These are phyloP conservation scores for Hyposmocoma kahamanoa DNA, from an alignment of 1,140 invertebrate genomes.

Conservation along the genomic window DNA sequence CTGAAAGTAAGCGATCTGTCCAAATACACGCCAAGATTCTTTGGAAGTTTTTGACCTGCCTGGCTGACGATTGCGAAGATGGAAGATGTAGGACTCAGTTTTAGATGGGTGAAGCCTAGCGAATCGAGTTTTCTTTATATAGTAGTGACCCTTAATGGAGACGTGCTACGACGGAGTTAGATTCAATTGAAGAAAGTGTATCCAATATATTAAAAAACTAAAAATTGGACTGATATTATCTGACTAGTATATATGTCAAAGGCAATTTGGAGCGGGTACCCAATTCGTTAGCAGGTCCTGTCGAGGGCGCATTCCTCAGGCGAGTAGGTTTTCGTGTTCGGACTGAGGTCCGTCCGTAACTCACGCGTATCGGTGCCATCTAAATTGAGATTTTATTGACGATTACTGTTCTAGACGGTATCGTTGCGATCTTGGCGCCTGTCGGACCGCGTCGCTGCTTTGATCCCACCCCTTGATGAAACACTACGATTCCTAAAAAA, in stretches of 20 bases:
- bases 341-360: constrained; percentile 62
- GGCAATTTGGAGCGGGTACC: constrained; percentile 51
- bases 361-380: constrained; percentile 69
- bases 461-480: constrained; percentile 30
- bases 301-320: constrained; percentile 56
- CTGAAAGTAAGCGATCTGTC: no score
- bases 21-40: no score
- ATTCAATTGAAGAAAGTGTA: no score
- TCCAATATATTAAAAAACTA: constrained; percentile 14
- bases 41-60: no score
- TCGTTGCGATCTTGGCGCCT: constrained; percentile 71
- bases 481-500: no score
- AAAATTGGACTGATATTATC: constrained; percentile 1
- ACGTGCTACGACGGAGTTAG: no score
- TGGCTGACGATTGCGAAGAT: no score
- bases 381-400: constrained; percentile 74
- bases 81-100: no score
- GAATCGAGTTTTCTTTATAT: no score
- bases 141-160: no score
- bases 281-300: constrained; percentile 69
- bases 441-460: constrained; percentile 31
- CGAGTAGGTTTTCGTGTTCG: constrained; percentile 71
- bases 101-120: no score
- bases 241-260: constrained; percentile 16
- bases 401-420: constrained; percentile 71